Percentiles rank a stretch among this genome's conserved stretches.
Conservation (phyloP, 1,140 invertebrate genomes). For the Cylas formicarius region DNA sequence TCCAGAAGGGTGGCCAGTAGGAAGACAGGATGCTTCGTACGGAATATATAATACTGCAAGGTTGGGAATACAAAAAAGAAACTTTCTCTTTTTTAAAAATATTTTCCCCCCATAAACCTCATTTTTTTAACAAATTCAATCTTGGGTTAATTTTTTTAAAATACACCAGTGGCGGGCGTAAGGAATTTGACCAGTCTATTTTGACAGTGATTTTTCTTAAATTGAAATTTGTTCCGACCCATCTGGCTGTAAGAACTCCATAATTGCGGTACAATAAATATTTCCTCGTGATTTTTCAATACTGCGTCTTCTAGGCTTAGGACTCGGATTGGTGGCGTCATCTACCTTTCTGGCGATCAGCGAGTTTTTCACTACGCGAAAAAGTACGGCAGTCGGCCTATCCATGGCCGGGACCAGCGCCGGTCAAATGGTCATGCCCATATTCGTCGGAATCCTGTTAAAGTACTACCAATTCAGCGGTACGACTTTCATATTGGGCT, state of each 20-base stretch:
- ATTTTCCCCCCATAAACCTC: no score
- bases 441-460: constrained; percentile 54
- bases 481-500: constrained; percentile 53
- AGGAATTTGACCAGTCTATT: no score
- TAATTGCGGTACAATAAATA: not conserved
- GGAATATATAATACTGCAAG: no score
- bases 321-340: constrained; percentile 57
- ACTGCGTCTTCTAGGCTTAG: constrained; percentile 50
- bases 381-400: constrained; percentile 60
- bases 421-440: constrained; percentile 67
- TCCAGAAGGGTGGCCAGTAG: not conserved
- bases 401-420: constrained; percentile 63
- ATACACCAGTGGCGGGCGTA: no score
- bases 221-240: no score
- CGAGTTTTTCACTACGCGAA: constrained; percentile 59
- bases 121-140: no score
- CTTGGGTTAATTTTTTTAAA: no score
- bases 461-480: constrained; percentile 49
- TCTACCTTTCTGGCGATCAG: constrained; percentile 64
- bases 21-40: no score
- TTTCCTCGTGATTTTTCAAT: constrained; percentile 6
- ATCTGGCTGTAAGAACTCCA: no score
- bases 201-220: no score
- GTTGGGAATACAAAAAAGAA: no score
- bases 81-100: no score